These are phyloP conservation scores for Podiceps cristatus DNA, from an alignment of 2,113 vertebrate genomes.

Conservation along the genomic window DNA sequence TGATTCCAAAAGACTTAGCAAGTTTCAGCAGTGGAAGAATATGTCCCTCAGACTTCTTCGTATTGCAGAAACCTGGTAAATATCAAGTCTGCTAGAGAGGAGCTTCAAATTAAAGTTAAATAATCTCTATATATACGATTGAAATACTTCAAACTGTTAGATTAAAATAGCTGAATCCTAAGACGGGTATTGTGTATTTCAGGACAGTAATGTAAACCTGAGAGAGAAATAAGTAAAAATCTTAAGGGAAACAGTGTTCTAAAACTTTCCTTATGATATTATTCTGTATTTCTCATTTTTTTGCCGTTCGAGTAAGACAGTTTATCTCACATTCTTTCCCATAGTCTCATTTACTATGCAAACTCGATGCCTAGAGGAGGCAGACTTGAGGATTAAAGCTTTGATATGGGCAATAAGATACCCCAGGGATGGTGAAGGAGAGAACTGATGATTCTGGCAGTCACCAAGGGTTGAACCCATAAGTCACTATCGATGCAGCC, in stretches of 20 bases:
- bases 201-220: background rate
- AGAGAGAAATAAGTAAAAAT: background rate
- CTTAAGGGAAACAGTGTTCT: background rate
- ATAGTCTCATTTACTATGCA: background rate
- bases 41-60: background rate
- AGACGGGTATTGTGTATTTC: background rate
- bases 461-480: background rate
- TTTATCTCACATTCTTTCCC: background rate
- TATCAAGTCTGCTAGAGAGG: background rate
- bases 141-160: background rate
- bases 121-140: background rate
- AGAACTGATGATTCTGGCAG: background rate
- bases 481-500: background rate
- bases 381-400: background rate
- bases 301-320: background rate
- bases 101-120: background rate
- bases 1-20: background rate
- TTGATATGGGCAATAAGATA: background rate
- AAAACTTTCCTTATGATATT: background rate
- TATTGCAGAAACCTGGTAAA: background rate
- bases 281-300: background rate
- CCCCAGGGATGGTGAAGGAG: background rate
- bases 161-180: background rate
- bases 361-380: background rate
- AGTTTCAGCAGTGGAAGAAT: background rate